phyloP scores from a whole-genome alignment of 2,888 invertebrate genomes.

The Nymphalis urticae region DNA sequence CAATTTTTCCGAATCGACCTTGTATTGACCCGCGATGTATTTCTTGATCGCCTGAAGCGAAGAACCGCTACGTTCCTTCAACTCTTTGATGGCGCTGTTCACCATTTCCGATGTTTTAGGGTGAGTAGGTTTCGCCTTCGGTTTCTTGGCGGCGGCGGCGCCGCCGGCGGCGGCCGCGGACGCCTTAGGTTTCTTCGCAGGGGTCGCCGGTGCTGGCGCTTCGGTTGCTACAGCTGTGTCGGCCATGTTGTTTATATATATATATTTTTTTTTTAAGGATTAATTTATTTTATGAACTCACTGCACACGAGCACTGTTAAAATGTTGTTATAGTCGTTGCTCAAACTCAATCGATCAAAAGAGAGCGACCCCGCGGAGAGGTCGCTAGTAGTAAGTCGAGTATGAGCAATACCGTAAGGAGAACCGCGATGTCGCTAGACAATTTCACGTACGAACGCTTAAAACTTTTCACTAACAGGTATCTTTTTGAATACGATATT shows the following conservation, averaged over 20 bases:
- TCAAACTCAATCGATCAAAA: not conserved
- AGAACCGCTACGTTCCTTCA: conserved; percentile 79
- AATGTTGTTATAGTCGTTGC: too few species aligned
- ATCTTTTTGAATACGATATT: conserved; percentile 17
- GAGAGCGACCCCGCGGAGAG: not conserved
- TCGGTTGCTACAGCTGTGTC: conserved; percentile 47
- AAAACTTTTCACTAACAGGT: conserved; percentile 38
- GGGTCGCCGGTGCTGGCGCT: conserved; percentile 55
- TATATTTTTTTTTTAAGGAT: conserved; percentile 3
- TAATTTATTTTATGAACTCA: not conserved
- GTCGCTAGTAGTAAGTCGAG: conserved; percentile 25
- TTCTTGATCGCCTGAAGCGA: conserved; percentile 83
- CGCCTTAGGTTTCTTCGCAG: conserved; percentile 12
- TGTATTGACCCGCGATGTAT: conserved; percentile 80
- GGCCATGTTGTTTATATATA: conserved; percentile 42
- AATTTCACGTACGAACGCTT: conserved; percentile 36
- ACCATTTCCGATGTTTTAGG: conserved; percentile 30
- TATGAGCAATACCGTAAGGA: conserved; percentile 31
- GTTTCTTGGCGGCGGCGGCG: conserved; percentile 37
- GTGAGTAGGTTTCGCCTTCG: conserved; percentile 45
- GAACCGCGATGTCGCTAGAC: conserved; percentile 35
- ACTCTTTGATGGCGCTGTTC: conserved; percentile 44
- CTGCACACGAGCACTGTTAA: not conserved
- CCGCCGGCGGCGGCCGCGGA: too few species aligned
- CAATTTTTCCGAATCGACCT: conserved; percentile 67